These are phyloP conservation scores for Conger conger DNA, from an alignment of 2,113 vertebrate species.

Conservation along the genomic window DNA sequence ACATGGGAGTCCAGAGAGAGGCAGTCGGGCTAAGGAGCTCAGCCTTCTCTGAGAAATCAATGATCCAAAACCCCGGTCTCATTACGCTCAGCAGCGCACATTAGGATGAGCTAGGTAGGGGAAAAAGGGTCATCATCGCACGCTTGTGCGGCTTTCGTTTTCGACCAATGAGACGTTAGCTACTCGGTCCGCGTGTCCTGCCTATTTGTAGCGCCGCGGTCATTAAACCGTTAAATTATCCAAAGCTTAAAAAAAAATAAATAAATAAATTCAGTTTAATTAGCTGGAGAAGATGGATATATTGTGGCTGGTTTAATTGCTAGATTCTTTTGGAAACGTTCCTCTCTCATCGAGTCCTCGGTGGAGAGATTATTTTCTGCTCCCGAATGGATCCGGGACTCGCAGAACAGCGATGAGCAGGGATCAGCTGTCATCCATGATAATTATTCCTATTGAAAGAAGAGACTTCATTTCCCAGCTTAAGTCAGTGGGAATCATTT, in stretches of 20 bases:
- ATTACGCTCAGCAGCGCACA: neutral
- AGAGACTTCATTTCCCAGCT: constrained; percentile 64
- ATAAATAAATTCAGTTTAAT: constrained; percentile 53
- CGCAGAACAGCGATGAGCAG: constrained; percentile 38
- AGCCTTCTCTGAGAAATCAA: neutral
- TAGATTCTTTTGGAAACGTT: constrained; percentile 50
- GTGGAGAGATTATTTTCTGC: constrained; percentile 60
- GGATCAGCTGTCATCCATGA: constrained; percentile 60
- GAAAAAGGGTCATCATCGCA: neutral
- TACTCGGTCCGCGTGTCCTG: neutral
- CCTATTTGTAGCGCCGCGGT: neutral
- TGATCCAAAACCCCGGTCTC: neutral
- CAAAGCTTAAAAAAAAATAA: neutral
- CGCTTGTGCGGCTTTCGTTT: neutral
- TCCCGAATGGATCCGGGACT: constrained; percentile 49
- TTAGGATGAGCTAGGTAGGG: neutral
- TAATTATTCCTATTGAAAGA: constrained; percentile 69
- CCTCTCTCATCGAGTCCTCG: constrained; percentile 57
- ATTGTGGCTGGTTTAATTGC: constrained; percentile 61
- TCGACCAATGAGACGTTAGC: neutral
- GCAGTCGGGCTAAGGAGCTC: neutral
- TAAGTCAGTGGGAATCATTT: constrained; percentile 64
- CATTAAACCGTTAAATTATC: constrained; percentile 24
- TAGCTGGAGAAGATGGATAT: constrained; percentile 56
- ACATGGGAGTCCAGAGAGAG: neutral